A percentile compares a stretch with the other conserved stretches of the same genome.
These are phyloP conservation scores for Cyprinodon brontotheroides DNA, from an alignment of 2,113 vertebrate species.

Conservation along the genomic window DNA sequence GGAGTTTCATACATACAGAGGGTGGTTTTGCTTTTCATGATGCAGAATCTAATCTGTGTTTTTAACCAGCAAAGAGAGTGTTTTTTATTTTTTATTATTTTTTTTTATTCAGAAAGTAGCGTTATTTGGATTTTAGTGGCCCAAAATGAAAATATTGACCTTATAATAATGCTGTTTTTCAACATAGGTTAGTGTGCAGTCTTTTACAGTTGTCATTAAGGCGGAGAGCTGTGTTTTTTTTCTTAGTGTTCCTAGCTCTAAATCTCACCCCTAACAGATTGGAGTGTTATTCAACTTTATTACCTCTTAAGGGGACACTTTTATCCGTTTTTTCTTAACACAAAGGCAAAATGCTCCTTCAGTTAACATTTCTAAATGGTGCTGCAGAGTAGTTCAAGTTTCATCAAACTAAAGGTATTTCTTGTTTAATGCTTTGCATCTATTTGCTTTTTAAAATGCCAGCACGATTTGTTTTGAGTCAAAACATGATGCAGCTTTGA, in stretches of 20 bases:
- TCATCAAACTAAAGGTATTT: not conserved
- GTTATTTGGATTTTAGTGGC: not conserved
- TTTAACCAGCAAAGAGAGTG: not conserved
- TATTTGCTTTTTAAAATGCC: not conserved
- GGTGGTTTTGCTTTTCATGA: slow-evolving; percentile 1
- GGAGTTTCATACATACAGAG: slow-evolving; percentile 8
- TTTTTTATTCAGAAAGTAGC: not conserved
- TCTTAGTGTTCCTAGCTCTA: slow-evolving; percentile 2
- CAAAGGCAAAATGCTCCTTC: slow-evolving; percentile 1
- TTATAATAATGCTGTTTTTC: not conserved
- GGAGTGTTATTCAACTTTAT: slow-evolving; percentile 29
- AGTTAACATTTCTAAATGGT: not conserved
- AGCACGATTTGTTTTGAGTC: not conserved
- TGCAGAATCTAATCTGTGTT: not conserved
- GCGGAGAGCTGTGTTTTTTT: slow-evolving; percentile 7
- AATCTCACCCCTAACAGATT: slow-evolving; percentile 1
- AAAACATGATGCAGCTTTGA: not conserved
- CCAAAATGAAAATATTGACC: not conserved
- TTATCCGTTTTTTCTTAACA: not conserved
- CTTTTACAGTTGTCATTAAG: not conserved
- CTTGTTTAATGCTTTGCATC: not conserved
- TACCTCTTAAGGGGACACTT: slow-evolving; percentile 9
- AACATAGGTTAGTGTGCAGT: not conserved
- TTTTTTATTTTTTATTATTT: not conserved
- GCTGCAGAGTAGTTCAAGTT: not conserved